phyloP scores from a whole-genome alignment of 2,113 vertebrate species.

The Calidris pygmaea region DNA sequence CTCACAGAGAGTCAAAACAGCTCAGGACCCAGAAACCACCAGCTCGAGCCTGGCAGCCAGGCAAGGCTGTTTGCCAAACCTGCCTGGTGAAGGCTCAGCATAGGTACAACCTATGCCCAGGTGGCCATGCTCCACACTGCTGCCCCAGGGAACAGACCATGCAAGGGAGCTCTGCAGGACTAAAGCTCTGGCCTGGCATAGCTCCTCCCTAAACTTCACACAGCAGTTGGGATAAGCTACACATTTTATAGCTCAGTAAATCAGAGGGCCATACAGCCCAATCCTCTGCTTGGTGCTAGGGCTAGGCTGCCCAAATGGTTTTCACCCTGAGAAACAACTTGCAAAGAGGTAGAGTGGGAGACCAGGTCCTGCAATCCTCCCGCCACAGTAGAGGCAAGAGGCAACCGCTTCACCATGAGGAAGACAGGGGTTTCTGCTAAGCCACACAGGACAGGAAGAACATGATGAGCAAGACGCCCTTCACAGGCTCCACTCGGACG shows the following conservation, averaged over 20 bases:
- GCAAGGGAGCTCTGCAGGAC: background rate
- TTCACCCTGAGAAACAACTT: background rate
- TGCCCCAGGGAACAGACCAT: fast-evolving
- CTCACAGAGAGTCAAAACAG: background rate
- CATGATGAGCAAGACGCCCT: background rate
- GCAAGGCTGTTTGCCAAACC: background rate
- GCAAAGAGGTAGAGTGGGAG: background rate
- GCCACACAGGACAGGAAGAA: background rate
- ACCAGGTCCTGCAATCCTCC: background rate
- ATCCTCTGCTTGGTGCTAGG: background rate
- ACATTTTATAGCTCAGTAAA: background rate
- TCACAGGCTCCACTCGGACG: background rate
- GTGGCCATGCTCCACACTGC: background rate
- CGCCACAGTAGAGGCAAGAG: background rate
- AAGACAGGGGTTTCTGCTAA: background rate
- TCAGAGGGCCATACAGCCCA: background rate
- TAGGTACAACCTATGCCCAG: background rate
- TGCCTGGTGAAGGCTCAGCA: background rate
- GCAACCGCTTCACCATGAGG: background rate
- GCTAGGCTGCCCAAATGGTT: background rate
- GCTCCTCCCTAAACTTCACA: background rate
- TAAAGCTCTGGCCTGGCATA: background rate
- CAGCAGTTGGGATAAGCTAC: background rate
- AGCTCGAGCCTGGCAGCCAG: background rate
- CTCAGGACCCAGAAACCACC: background rate